Evolutionary conservation across 2,797 vertebrate species (phyloP).

Genomic region (Brotogeris chrysoptera): DNA sequence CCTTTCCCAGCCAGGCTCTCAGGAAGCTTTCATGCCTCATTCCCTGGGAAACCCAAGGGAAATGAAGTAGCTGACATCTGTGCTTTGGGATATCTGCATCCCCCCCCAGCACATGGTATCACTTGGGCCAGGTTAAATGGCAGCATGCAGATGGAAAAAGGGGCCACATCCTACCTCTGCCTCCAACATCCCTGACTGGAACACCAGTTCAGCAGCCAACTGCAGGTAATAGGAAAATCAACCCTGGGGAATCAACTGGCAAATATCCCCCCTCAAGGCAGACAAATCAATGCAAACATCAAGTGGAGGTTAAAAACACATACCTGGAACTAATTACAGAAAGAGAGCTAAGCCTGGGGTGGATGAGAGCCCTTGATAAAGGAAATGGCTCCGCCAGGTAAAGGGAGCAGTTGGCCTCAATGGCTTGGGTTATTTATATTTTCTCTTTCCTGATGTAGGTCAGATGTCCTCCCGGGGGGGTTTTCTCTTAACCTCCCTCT

Average conservation of each 20-base stretch:
- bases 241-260: background rate
- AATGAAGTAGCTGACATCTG: background rate
- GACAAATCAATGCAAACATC: conserved; percentile 16
- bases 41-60: background rate
- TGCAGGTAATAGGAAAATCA: background rate
- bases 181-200: accelerated
- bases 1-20: background rate
- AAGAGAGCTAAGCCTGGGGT: background rate
- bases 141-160: background rate
- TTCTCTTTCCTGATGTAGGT: conserved; percentile 33
- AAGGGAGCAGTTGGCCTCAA: conserved; percentile 30
- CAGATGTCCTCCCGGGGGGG: conserved; percentile 23
- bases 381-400: conserved; percentile 34
- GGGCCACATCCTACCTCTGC: background rate
- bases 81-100: background rate
- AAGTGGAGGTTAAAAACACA: background rate
- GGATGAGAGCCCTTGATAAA: background rate
- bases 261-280: background rate
- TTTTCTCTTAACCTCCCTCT: conserved; percentile 46
- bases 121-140: background rate
- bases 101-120: accelerated
- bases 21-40: background rate
- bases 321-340: background rate
- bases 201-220: background rate
- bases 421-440: conserved; percentile 30